Base-by-base conservation (phyloP, 2,888 invertebrate species). In the Synergus japonicus region DNA sequence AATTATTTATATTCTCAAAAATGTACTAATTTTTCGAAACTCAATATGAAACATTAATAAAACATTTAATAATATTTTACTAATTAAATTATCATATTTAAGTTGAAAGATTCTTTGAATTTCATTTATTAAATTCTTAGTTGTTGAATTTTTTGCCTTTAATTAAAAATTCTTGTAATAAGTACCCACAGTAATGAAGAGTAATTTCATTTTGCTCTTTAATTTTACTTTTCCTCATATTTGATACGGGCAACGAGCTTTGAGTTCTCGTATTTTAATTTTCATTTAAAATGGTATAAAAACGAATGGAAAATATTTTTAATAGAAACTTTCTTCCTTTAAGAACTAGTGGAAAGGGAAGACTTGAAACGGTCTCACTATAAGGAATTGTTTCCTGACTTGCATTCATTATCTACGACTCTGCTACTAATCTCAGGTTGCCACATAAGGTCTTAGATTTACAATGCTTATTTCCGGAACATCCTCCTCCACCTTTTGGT, bases 341-440 rank as follows among this genome's bases (percentile, higher is more conserved):
- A n/a, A 54, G 54, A n/a, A 9, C 1, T 54, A 22, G 8, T 54
- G 9, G 54, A 54, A 54, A 54, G 8, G 54, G n/a, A 54, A n/a
- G 54, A 15, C 54, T 54, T 54, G 2, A 5, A n/a, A n/a, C 54
- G 4, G 22, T 60, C 4, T 22, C 22, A 22, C 60, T 22, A 12
- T 60, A 29, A 60, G 60, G 22, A 60, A 60, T 60, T 60, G 60
- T 60, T 60, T 60, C 60, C 60, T 60, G 60, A 60, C 60, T 60
- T 60, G 22, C 60, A 60, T 60, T 60, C 18, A 60, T 60, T 60
- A 60, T 22, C 60, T 60, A 60, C 22, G 22, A 60, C 12, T 4
- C 60, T 22, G 60, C 18, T 22, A 60, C 60, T 60, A 60, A 60
- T 29, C 22, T 60, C 12, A 60, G 22, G 60, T n/a, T 60, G 60